These are phyloP conservation scores for Leiothrix lutea DNA, from an alignment of 2,113 vertebrate genomes.

Conservation along the genomic window DNA sequence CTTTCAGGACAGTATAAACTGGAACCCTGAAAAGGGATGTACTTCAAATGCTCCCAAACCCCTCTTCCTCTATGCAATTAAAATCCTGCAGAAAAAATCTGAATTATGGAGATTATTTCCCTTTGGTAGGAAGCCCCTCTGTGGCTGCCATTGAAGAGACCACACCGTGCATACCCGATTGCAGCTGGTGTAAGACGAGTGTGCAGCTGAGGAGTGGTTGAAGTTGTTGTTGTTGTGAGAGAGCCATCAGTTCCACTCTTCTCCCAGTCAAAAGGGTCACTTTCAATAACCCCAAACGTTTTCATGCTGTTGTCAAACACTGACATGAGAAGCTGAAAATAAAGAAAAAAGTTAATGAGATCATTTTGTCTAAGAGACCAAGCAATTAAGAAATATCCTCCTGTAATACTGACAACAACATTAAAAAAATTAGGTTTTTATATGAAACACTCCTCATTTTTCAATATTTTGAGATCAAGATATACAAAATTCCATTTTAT, in stretches of 20 bases:
- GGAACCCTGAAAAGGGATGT: neutral
- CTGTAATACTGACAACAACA: neutral
- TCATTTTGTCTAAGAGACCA: neutral
- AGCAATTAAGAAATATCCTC: neutral
- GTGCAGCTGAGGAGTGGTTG: conserved; percentile 91
- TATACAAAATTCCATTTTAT: neutral
- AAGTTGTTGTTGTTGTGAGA: conserved; percentile 84
- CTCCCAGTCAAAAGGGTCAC: conserved; percentile 97
- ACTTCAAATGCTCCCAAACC: neutral
- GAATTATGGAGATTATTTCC: neutral
- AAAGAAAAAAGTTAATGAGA: neutral
- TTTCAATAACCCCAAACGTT: conserved; percentile 90
- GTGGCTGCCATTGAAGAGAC: neutral
- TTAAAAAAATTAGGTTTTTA: neutral
- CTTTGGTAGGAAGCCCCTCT: neutral
- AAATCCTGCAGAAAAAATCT: neutral
- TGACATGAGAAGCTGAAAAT: conserved; percentile 89
- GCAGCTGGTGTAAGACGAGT: conserved; percentile 94
- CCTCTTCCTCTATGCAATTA: neutral
- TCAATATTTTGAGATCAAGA: neutral
- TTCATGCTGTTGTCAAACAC: conserved; percentile 98
- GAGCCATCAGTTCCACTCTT: conserved; percentile 87
- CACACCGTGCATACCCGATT: conserved; percentile 76
- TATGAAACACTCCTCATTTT: neutral
- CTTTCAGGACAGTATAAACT: neutral